phyloP scores from a whole-genome alignment of 2,888 invertebrate genomes.

The Priocnemis perturbator region DNA sequence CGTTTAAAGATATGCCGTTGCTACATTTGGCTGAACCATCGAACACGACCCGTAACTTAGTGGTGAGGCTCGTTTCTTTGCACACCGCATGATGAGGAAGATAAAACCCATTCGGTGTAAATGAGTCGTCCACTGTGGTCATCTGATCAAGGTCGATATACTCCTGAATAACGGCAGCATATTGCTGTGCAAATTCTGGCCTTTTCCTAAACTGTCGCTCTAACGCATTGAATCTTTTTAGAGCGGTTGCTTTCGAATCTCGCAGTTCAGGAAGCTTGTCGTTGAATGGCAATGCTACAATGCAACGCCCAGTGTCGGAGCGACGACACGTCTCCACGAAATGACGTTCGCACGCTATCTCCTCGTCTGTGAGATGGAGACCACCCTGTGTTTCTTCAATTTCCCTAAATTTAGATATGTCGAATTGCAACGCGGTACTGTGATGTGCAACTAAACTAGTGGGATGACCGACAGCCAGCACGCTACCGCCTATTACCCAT shows the following conservation, averaged over 20 bases:
- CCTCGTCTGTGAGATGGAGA: slow-evolving; percentile 17
- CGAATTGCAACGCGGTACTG: too few species aligned
- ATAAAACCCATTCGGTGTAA: neutral
- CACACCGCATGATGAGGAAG: neutral
- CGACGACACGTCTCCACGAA: slow-evolving; percentile 21
- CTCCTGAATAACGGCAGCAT: slow-evolving; percentile 34
- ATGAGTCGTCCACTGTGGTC: slow-evolving; percentile 2
- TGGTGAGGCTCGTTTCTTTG: neutral
- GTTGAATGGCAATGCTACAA: too few species aligned
- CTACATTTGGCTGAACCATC: neutral
- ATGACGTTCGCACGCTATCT: slow-evolving; percentile 25
- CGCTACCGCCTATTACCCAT: neutral
- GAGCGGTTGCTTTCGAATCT: slow-evolving; percentile 29
- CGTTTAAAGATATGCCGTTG: neutral
- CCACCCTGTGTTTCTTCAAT: slow-evolving; percentile 21
- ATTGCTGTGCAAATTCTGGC: too few species aligned
- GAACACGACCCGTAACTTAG: neutral
- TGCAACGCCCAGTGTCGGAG: slow-evolving; percentile 26
- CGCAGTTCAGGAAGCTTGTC: slow-evolving; percentile 19
- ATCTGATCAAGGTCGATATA: slow-evolving; percentile 36
- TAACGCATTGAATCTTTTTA: slow-evolving; percentile 23
- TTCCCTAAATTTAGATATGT: slow-evolving; percentile 29
- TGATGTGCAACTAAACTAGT: too few species aligned
- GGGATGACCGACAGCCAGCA: neutral
- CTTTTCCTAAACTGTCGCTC: too few species aligned